Evolutionary conservation across 2,888 invertebrate genomes (phyloP).

Genomic region (Drosophila lutescens): DNA sequence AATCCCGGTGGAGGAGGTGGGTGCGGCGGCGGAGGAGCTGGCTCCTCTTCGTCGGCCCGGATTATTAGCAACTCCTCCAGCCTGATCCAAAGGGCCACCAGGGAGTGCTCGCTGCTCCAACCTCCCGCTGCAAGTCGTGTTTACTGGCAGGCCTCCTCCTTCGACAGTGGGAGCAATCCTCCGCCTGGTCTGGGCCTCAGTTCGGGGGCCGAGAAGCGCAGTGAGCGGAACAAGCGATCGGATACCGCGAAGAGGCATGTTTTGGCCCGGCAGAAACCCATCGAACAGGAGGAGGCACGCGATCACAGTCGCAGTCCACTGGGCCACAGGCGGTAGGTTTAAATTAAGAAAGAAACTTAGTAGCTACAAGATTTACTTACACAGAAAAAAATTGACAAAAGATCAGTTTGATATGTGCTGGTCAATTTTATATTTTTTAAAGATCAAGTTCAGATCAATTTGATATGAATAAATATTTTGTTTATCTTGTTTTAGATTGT

Average conservation of each 20-base stretch:
- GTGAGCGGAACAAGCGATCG: conserved; percentile 86
- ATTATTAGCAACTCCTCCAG: conserved; percentile 81
- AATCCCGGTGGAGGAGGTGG: conserved; percentile 13
- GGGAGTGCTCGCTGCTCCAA: conserved; percentile 86
- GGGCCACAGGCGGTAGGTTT: conserved; percentile 78
- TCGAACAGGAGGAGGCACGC: conserved; percentile 87
- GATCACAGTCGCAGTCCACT: conserved; percentile 70
- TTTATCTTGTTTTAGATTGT: too few relatives aligned
- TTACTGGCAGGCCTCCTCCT: conserved; percentile 91
- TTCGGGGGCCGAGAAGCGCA: conserved; percentile 81
- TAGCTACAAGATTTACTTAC: too few relatives aligned
- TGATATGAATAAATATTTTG: too few relatives aligned
- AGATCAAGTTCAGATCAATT: too few relatives aligned
- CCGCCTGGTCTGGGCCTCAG: conserved; percentile 57
- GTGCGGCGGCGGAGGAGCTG: conserved; percentile 6
- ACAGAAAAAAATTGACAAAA: too few relatives aligned
- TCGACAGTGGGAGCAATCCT: conserved; percentile 86
- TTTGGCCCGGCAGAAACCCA: conserved; percentile 90
- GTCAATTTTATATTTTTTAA: too few relatives aligned
- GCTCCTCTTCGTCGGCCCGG: conserved; percentile 69
- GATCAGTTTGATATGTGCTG: too few relatives aligned
- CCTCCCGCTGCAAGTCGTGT: conserved; percentile 86
- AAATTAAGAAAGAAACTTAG: too few relatives aligned
- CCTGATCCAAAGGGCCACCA: conserved; percentile 80
- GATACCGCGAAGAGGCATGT: conserved; percentile 90